phyloP scores from a whole-genome alignment of 2,888 invertebrate genomes.

The Clunio marinus region DNA sequence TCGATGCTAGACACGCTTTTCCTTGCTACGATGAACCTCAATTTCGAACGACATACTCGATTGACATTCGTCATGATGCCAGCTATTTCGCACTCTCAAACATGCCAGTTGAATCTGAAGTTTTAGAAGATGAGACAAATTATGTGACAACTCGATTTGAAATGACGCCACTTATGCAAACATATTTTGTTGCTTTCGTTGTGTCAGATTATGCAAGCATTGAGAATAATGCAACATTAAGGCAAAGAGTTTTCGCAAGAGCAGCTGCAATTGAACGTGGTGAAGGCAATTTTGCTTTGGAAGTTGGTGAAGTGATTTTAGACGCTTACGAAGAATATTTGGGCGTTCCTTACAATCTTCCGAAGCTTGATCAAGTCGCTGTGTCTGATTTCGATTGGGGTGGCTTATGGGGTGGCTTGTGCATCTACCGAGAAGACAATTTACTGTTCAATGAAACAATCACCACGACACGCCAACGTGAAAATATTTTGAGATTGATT shows the following conservation, averaged over 20 bases:
- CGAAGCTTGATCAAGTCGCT: conserved; percentile 83
- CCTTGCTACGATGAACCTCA: conserved; percentile 56
- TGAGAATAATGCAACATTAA: conserved; percentile 27
- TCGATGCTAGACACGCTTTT: conserved; percentile 68
- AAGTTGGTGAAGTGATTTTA: conserved; percentile 67
- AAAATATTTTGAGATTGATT: conserved; percentile 53
- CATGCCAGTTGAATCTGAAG: conserved; percentile 40
- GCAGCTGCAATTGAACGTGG: conserved; percentile 43
- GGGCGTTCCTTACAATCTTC: conserved; percentile 65
- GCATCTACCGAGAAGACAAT: conserved; percentile 63
- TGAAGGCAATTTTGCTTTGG: conserved; percentile 63
- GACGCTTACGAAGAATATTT: conserved; percentile 67
- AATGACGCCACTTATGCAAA: conserved; percentile 62
- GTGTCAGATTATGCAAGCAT: conserved; percentile 57
- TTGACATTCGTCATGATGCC: background rate
- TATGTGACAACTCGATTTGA: conserved; percentile 46
- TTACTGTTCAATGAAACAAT: conserved; percentile 50
- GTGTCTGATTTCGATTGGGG: conserved; percentile 78
- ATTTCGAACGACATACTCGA: conserved; percentile 27
- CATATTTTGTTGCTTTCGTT: conserved; percentile 76
- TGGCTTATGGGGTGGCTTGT: conserved; percentile 79
- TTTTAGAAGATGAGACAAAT: conserved; percentile 40
- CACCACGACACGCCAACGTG: conserved; percentile 50
- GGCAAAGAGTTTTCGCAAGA: conserved; percentile 48
- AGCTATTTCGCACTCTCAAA: conserved; percentile 28